phyloP scores from a whole-genome alignment of 92 coral and sea anemone species.

The Epizoanthus rinbou region DNA sequence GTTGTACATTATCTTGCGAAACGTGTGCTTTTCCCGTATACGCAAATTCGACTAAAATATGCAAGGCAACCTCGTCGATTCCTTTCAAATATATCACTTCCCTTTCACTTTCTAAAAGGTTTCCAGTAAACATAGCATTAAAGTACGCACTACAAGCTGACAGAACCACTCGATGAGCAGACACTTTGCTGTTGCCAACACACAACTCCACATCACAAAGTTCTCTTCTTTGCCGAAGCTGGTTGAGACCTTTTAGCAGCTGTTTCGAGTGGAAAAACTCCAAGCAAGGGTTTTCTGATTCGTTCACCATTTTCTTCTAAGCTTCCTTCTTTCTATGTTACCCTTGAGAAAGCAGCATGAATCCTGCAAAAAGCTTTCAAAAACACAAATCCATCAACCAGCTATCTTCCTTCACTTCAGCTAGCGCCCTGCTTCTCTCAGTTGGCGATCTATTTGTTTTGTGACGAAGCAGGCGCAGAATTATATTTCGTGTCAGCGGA shows the following conservation, averaged over 20 bases:
- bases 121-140: conserved; percentile 92
- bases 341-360: conserved; percentile 2
- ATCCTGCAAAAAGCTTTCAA: conserved; percentile 5
- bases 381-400: conserved; percentile 38
- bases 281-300: conserved; percentile 67
- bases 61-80: conserved; percentile 82
- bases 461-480: conserved; percentile 21
- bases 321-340: conserved; percentile 16
- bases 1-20: conserved; percentile 83
- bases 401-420: conserved; percentile 17
- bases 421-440: conserved; percentile 25
- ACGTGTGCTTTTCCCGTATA: conserved; percentile 92
- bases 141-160: conserved; percentile 94
- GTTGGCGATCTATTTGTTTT: conserved; percentile 44
- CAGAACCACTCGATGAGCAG: conserved; percentile 91
- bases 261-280: conserved; percentile 89
- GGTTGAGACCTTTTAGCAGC: conserved; percentile 80
- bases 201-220: conserved; percentile 90
- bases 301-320: conserved; percentile 70
- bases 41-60: conserved; percentile 85
- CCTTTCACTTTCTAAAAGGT: conserved; percentile 80
- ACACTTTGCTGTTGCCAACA: conserved; percentile 80
- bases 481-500: conserved; percentile 34
- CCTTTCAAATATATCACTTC: conserved; percentile 85
- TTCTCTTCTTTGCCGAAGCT: conserved; percentile 85